Conservation (phyloP, 1,140 invertebrate species). For the Tetragonula clypearis region DNA sequence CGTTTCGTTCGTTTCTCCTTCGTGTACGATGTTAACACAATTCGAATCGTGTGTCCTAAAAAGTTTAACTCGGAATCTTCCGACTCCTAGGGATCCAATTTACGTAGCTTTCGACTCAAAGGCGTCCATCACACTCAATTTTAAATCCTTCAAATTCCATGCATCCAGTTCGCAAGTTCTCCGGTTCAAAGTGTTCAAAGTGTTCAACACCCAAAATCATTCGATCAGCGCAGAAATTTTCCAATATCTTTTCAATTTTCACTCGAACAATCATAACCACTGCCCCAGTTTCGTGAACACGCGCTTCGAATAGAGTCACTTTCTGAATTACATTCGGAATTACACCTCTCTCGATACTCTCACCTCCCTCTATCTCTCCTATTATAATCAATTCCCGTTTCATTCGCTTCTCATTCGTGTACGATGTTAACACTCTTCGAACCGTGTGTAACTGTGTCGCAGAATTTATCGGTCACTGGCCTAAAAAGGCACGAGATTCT, state of each 20-base stretch:
- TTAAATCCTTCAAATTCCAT: neutral
- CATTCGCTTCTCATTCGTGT: neutral
- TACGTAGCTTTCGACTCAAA: no score
- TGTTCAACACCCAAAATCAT: neutral
- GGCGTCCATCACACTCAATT: neutral
- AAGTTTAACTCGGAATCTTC: neutral
- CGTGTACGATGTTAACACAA: slow-evolving; percentile 23
- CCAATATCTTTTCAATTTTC: no score
- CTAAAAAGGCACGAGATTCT: neutral
- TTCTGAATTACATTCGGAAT: slow-evolving; percentile 36
- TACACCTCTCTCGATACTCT: slow-evolving; percentile 21
- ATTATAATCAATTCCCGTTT: neutral
- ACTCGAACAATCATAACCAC: neutral
- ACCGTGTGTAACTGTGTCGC: neutral
- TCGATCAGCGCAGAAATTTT: neutral
- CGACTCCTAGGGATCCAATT: neutral
- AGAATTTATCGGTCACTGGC: neutral
- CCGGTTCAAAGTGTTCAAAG: neutral
- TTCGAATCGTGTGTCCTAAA: no score
- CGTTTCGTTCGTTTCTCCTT: neutral
- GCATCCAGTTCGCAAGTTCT: no score
- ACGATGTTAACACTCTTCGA: neutral
- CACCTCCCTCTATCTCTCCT: neutral
- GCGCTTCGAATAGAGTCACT: neutral
- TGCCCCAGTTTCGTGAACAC: neutral